These are phyloP conservation scores for Agrotis clavis DNA, from an alignment of 2,888 invertebrate species.

Conservation along the genomic window DNA sequence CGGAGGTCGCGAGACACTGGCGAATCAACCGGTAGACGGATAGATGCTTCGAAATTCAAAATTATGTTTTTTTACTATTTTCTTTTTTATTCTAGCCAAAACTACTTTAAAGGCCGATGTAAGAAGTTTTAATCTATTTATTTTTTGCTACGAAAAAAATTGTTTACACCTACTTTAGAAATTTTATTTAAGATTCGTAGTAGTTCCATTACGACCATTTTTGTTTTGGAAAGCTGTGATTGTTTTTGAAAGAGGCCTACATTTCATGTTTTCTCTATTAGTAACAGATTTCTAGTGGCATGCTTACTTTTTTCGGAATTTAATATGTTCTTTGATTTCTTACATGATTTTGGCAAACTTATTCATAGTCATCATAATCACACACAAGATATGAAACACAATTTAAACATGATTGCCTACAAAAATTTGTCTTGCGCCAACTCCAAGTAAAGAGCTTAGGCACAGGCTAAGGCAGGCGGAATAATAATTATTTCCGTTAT, in stretches of 20 bases:
- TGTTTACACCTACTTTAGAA: neutral
- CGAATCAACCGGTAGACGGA: constrained; percentile 14
- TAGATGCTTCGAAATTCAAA: constrained; percentile 36
- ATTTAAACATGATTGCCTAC: neutral
- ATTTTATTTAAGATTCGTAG: neutral
- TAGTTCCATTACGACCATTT: constrained; percentile 3
- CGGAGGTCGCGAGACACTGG: constrained; percentile 47
- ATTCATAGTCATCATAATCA: neutral
- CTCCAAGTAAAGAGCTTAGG: too few relatives aligned
- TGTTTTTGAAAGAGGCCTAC: constrained; percentile 2
- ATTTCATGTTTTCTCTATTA: constrained; percentile 13
- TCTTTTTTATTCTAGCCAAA: neutral
- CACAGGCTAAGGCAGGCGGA: too few relatives aligned
- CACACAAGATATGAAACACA: neutral
- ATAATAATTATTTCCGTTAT: neutral
- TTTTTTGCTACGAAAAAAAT: constrained; percentile 2
- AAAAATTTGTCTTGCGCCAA: neutral
- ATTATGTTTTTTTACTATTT: constrained; percentile 3
- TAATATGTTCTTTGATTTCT: neutral
- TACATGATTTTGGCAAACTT: neutral
- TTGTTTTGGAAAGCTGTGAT: constrained; percentile 26
- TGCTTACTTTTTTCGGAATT: neutral
- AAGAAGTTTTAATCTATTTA: neutral
- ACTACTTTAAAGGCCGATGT: neutral
- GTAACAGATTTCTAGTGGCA: neutral